A percentile compares a stretch with the other conserved stretches of the same genome.
Evolutionary conservation across 2,888 invertebrate species (phyloP).

Genomic region (Laspeyria flexula): DNA sequence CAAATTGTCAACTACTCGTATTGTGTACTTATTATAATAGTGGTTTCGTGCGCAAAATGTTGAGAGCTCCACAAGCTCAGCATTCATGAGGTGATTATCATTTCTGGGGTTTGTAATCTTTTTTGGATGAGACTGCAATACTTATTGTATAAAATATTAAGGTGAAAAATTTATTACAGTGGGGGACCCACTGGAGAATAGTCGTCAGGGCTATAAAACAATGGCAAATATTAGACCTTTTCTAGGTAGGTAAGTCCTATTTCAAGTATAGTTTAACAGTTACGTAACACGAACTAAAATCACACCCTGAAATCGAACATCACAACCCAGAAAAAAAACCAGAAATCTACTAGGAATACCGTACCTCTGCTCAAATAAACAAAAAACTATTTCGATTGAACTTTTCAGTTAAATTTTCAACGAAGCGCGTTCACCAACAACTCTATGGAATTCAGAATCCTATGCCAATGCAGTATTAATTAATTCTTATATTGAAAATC

Average conservation of each 20-base stretch:
- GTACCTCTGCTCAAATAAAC: conserved; percentile 58
- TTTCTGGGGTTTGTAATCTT: too few species aligned
- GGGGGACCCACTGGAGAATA: too few species aligned
- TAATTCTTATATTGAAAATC: conserved; percentile 65
- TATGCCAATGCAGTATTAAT: conserved; percentile 66
- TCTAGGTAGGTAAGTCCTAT: not conserved
- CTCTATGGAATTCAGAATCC: conserved; percentile 72
- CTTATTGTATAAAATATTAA: too few species aligned
- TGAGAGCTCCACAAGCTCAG: too few species aligned
- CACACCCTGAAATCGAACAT: conserved; percentile 19
- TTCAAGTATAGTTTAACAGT: not conserved
- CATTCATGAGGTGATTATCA: too few species aligned
- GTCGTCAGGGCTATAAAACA: too few species aligned
- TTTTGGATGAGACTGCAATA: too few species aligned
- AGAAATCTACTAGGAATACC: conserved; percentile 56
- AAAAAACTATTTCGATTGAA: conserved; percentile 68
- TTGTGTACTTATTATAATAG: not conserved
- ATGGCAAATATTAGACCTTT: too few species aligned
- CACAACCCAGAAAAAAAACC: conserved; percentile 34
- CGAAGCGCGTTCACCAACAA: conserved; percentile 62
- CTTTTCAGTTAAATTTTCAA: conserved; percentile 73
- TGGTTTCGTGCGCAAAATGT: too few species aligned
- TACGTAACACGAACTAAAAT: conserved; percentile 21
- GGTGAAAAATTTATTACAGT: too few species aligned
- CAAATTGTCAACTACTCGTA: conserved; percentile 4